Base-by-base conservation (phyloP, 2,797 vertebrate genomes). In the Nannoperca australis region DNA sequence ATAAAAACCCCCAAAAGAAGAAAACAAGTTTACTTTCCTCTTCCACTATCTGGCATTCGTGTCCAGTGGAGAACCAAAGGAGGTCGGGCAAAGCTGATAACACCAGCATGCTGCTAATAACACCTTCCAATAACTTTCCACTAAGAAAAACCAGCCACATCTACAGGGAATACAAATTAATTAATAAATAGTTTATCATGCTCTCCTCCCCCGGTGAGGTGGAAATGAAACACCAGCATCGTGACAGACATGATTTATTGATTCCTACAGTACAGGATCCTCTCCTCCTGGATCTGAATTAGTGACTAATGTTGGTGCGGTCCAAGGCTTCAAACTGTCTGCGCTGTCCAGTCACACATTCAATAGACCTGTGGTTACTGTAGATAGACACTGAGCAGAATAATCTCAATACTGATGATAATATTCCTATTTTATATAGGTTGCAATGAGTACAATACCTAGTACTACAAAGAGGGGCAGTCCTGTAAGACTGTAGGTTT, bases 121-220 rank as follows among this genome's bases (percentile, higher is more conserved):
- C 76, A 53, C 65, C 70, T 69, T 76, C 79, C 87, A 86, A 92
- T 88, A 92, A 92, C 83, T 87, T 90, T 85, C 82, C 81, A 44
- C 70, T 15, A 55, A 49, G 63, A 79, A 78, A 82, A 78, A 73
- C 12, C 78, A 62, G 76, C 27, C 17, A 15, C 71, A 47, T 81
- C 88, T 71, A 10, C 42, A 1, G 85, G 82, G 87, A 91, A 75
- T 81, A 71, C 42, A 73, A 36, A 91, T 90, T 78, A 62, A 91
- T 93, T 87, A 87, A 89, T 92, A 90, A 86, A 91, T 85, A 88
- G 62, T 88, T 89, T 61, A 92, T 90, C 74, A 70, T 73, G 68
- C 62, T 74, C 79, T 77, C 69, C 64, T 74, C 70, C 68, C 54
- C 60, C 61, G 70, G 42, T 81, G 82, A 30, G 78, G 74, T 90